Conservation (phyloP, 53 echinoderm and acorn worm species). For the Holothuria leucospilota region DNA sequence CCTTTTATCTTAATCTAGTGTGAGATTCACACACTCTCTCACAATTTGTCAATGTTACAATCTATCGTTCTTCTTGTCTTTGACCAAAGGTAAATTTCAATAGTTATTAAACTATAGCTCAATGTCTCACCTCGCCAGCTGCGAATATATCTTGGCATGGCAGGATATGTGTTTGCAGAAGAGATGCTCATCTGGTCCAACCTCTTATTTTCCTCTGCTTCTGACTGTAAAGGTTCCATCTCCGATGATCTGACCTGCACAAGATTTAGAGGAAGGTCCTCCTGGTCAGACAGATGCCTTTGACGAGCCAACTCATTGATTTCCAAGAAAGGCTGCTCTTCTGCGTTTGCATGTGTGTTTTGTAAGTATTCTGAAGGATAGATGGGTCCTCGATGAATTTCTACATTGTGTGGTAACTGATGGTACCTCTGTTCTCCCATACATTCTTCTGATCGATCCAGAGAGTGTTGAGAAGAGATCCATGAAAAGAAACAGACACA, state of each 20-base stretch:
- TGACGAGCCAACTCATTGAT: slow-evolving; percentile 7
- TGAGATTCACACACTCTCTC: too few species aligned
- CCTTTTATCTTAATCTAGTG: too few species aligned
- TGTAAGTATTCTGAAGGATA: slow-evolving; percentile 17
- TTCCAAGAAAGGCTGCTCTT: slow-evolving; percentile 46
- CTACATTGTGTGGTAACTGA: slow-evolving; percentile 19
- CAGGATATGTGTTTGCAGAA: slow-evolving; percentile 31
- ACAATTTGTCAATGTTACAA: too few species aligned
- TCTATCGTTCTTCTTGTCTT: too few species aligned
- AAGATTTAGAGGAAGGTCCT: slow-evolving; percentile 29
- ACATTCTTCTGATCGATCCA: slow-evolving; percentile 23
- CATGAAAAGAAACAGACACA: not conserved
- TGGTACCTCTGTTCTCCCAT: slow-evolving; percentile 18
- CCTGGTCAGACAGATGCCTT: slow-evolving; percentile 34
- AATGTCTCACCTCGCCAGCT: slow-evolving; percentile 21
- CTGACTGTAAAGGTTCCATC: slow-evolving; percentile 6
- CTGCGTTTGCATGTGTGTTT: not conserved
- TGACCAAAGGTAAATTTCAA: not conserved
- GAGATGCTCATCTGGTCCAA: slow-evolving; percentile 42
- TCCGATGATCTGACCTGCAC: slow-evolving; percentile 15
- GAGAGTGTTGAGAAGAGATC: not conserved
- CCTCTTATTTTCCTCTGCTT: not conserved
- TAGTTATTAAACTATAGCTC: not conserved
- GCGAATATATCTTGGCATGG: slow-evolving; percentile 4
- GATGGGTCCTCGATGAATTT: slow-evolving; percentile 9